A percentile compares a stretch with the other conserved stretches of the same genome.
Evolutionary conservation across 2,113 vertebrate species (phyloP).

Genomic region (Syngnathoides biaculeatus): DNA sequence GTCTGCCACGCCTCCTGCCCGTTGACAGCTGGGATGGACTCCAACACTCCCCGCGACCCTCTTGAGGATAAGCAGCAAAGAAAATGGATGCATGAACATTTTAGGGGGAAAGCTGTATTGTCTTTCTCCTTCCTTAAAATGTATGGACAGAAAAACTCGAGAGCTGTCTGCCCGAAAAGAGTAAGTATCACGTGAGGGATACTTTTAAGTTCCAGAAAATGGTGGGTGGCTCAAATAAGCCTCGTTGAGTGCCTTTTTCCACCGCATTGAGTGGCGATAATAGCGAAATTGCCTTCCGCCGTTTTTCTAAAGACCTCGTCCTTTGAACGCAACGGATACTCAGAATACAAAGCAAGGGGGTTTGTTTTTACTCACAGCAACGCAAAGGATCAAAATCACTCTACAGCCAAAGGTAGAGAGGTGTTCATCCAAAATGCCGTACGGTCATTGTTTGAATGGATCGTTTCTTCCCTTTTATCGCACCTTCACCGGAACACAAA

Average conservation of each 20-base stretch:
- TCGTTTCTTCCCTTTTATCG: not conserved
- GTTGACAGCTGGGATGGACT: too few species aligned
- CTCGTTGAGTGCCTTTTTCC: not conserved
- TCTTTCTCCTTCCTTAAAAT: not conserved
- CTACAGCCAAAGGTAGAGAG: not conserved
- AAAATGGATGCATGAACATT: too few species aligned
- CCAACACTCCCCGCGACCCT: too few species aligned
- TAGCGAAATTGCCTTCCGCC: not conserved
- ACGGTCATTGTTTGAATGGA: not conserved
- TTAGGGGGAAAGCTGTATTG: too few species aligned
- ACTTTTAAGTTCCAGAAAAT: not conserved
- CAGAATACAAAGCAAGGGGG: not conserved
- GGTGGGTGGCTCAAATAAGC: not conserved
- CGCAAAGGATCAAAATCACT: not conserved
- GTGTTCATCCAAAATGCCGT: not conserved
- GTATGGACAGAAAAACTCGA: not conserved
- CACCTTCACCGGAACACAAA: not conserved
- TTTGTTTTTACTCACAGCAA: not conserved
- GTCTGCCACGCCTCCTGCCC: too few species aligned
- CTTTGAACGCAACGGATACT: not conserved
- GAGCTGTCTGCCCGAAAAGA: not conserved
- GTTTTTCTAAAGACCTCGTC: not conserved
- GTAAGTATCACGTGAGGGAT: not conserved
- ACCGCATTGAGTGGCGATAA: not conserved
- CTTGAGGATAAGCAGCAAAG: too few species aligned